Evolutionary conservation across 2,888 invertebrate genomes (phyloP), one percentile per base, ranked within the genome.

Genomic region (Megaustenia siamemsis): DNA sequence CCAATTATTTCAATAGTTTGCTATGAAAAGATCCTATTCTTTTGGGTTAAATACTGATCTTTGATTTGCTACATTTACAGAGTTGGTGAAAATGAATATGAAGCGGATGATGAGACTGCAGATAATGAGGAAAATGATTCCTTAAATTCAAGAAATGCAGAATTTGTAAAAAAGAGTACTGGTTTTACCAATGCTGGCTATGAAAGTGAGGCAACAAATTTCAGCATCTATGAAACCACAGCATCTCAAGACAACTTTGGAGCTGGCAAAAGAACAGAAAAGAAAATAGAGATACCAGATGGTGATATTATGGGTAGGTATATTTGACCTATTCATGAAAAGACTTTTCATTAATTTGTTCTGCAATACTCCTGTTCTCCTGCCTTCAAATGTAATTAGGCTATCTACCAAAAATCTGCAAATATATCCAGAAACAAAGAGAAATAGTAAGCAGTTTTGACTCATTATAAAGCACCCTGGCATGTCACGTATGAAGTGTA

Each of bases 121-220:
- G 40, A 63, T 43, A 84, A 49, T 43, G 86, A 86, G 10, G 87
- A 86, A 24, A n/a, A 66, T 18, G 21, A 18, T 35, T 12, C 10
- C 0, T 43, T 6, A 35, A 40, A 56, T 28, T 35, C 21, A 38
- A 45, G 1, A 15, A 24, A 40, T 6, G 66, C 28, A 6, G 15
- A 53, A 40, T 66, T 66, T 49, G 1, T 1, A 28, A 32, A 63
- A 8, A 32, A 32, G 1, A 10, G 49, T 24, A 1, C 0, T 6
- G 66, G 40, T n/a, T 66, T 32, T 43, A 28, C 32, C 49, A 82
- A 82, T 49, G 66, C 66, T 6, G 12, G 28, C 32, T 82, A 43
- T 73, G 43, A 82, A 15, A 24, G 24, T 63, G 82, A 82, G 24
- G 66, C 60, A 35, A 18, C 40, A 5, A 12, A 24, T 32, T 15